These are phyloP conservation scores for Hanleya hanleyi DNA, from an alignment of 2,888 invertebrate species.

Conservation along the genomic window DNA sequence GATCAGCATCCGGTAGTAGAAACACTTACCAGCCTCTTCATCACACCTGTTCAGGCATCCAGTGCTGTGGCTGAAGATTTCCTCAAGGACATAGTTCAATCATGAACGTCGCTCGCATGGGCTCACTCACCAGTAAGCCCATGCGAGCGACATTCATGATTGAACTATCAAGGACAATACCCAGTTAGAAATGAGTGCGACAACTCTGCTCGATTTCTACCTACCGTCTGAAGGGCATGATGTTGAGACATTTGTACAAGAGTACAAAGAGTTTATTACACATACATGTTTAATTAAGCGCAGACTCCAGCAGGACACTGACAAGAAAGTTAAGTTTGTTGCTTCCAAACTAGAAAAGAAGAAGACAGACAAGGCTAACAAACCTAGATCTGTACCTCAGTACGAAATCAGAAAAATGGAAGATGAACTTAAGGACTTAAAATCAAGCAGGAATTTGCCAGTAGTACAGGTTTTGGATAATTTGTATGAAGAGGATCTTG, in stretches of 20 bases:
- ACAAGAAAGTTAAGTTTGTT: background rate
- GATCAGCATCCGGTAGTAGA: conserved; percentile 6
- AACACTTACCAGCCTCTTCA: background rate
- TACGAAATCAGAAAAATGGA: background rate
- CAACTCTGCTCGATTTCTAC: background rate
- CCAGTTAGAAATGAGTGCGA: background rate
- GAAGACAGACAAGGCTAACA: background rate
- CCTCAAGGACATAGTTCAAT: too few species aligned
- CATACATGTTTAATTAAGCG: background rate
- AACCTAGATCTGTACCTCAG: background rate
- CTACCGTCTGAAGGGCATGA: background rate
- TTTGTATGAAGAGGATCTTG: background rate
- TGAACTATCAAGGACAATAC: too few species aligned
- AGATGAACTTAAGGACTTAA: background rate
- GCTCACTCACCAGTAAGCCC: too few species aligned
- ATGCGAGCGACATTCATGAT: too few species aligned
- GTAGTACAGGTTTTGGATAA: background rate
- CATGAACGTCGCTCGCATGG: too few species aligned
- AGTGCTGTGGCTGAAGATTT: too few species aligned
- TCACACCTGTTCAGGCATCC: too few species aligned
- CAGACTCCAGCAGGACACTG: background rate
- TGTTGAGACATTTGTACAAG: background rate
- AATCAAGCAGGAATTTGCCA: background rate
- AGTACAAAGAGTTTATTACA: background rate
- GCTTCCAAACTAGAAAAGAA: background rate